A percentile compares a stretch with the other conserved stretches of the same genome.
Evolutionary conservation across 2,113 vertebrate species (phyloP).

Genomic region (Brachypteracias leptosomus): DNA sequence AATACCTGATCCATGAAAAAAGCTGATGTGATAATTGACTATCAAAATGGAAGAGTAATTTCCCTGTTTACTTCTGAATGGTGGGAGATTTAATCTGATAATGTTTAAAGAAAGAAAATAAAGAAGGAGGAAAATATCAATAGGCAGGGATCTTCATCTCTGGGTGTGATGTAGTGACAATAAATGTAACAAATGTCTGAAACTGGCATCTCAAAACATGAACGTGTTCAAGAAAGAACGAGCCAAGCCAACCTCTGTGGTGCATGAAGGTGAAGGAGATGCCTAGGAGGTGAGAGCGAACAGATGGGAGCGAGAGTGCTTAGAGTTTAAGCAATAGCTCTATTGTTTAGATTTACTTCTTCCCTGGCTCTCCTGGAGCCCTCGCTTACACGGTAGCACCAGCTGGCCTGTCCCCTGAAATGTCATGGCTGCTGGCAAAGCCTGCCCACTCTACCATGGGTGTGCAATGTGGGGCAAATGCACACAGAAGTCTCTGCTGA

Average conservation of each 20-base stretch:
- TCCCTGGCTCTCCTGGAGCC: not conserved
- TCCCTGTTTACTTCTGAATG: constrained; percentile 22
- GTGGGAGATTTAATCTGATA: not conserved
- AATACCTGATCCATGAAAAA: not conserved
- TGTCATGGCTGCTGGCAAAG: constrained; percentile 19
- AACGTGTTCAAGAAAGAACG: not conserved
- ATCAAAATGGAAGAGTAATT: constrained; percentile 47
- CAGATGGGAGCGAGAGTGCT: constrained; percentile 26
- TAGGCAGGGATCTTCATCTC: not conserved
- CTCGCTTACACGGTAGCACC: not conserved
- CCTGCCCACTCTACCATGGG: not conserved
- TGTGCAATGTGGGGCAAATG: not conserved
- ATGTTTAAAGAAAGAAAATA: not conserved
- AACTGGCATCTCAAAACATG: constrained; percentile 16
- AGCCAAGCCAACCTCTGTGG: constrained; percentile 24
- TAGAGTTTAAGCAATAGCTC: constrained; percentile 4
- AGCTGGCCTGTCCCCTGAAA: not conserved
- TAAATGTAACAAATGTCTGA: not conserved
- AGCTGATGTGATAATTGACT: not conserved
- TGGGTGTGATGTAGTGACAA: not conserved
- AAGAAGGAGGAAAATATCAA: not conserved
- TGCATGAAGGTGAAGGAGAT: constrained; percentile 59
- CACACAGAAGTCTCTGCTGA: not conserved
- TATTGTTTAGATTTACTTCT: not conserved
- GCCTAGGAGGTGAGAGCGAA: constrained; percentile 16